Evolutionary conservation across 2,888 invertebrate species (phyloP).

Genomic region (Thumatha senex): DNA sequence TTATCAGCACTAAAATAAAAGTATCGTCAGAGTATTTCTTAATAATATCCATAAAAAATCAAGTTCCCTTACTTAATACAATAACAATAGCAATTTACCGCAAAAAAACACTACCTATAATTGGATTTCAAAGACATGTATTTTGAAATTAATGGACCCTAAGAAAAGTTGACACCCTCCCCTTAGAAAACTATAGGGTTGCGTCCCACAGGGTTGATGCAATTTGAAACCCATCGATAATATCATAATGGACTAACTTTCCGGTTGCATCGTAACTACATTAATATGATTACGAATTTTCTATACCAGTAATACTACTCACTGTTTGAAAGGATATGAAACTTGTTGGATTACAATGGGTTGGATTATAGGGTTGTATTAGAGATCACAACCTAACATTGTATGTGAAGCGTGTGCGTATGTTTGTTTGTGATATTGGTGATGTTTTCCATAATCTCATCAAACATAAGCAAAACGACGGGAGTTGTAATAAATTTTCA

Average conservation of each 20-base stretch:
- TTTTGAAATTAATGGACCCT: conserved; percentile 20
- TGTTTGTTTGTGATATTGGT: too few relatives aligned
- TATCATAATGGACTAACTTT: conserved; percentile 71
- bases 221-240: conserved; percentile 81
- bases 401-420: too few relatives aligned
- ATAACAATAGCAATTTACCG: neutral
- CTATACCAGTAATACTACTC: conserved; percentile 47
- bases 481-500: too few relatives aligned
- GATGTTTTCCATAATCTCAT: too few relatives aligned
- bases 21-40: too few relatives aligned
- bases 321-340: conserved; percentile 17
- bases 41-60: neutral
- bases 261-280: conserved; percentile 75
- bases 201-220: conserved; percentile 63
- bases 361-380: too few relatives aligned
- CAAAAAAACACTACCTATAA: conserved; percentile 10
- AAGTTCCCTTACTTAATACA: neutral
- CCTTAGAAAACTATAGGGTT: conserved; percentile 44
- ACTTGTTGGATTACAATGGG: neutral
- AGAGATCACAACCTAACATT: too few relatives aligned
- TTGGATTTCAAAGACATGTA: conserved; percentile 26
- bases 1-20: too few relatives aligned
- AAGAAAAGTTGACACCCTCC: conserved; percentile 27
- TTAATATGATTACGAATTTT: conserved; percentile 72
- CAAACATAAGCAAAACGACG: too few relatives aligned